These are phyloP conservation scores for Tringa solitaria DNA, from an alignment of 2,113 vertebrate species.

Conservation along the genomic window DNA sequence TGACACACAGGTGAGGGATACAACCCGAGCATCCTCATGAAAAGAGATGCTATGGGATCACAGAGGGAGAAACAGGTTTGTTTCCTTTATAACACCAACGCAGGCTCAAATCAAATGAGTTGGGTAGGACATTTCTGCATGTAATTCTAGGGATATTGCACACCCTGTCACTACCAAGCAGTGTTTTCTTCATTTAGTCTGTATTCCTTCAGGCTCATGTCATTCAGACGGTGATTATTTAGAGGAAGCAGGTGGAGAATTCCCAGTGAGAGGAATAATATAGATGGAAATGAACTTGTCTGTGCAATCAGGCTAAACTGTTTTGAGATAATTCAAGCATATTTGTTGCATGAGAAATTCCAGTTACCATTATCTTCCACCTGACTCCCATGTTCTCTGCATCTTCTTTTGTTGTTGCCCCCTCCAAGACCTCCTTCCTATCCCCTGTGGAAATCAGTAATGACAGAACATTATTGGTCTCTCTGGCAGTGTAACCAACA, in stretches of 20 bases:
- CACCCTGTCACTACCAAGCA: background rate
- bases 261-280: background rate
- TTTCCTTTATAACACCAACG: background rate
- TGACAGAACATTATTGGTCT: background rate
- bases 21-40: background rate
- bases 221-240: background rate
- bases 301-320: background rate
- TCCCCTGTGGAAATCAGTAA: background rate
- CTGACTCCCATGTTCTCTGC: background rate
- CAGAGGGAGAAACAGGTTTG: background rate
- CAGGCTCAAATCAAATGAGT: background rate
- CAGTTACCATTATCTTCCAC: background rate
- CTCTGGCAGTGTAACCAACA: background rate
- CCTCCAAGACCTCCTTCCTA: background rate
- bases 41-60: background rate
- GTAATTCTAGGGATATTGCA: background rate
- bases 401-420: background rate
- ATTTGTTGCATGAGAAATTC: background rate
- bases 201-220: background rate
- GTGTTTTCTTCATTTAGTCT: background rate
- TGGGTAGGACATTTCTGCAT: background rate
- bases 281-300: conserved; percentile 13
- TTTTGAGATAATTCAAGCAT: conserved; percentile 3
- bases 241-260: conserved; percentile 36
- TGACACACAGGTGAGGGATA: fast-evolving